Conservation (phyloP, 2,797 vertebrate genomes). For the Melanotaenia boesemani region DNA sequence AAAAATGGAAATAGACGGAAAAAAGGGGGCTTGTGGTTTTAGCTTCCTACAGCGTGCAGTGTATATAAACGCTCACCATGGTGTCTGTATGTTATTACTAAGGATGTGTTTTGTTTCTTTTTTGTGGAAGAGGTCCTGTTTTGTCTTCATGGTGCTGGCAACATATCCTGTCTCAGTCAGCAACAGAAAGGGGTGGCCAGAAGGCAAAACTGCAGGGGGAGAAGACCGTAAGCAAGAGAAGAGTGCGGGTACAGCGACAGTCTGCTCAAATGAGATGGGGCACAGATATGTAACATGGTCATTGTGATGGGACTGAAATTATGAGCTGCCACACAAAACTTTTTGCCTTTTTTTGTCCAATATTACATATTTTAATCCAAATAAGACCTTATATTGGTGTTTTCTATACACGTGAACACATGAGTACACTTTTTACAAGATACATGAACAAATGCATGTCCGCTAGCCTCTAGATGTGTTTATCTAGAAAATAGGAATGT, state of each 20-base stretch:
- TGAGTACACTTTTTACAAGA: too few species aligned
- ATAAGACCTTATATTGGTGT: slow-evolving; percentile 3
- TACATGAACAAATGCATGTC: neutral
- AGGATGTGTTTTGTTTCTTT: slow-evolving; percentile 68
- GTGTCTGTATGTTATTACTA: slow-evolving; percentile 63
- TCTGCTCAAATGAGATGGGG: slow-evolving; percentile 60
- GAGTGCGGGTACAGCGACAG: slow-evolving; percentile 38
- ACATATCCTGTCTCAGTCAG: slow-evolving; percentile 74
- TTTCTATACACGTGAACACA: slow-evolving; percentile 3
- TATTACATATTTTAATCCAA: slow-evolving; percentile 21
- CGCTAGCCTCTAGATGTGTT: neutral
- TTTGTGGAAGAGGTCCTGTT: slow-evolving; percentile 67
- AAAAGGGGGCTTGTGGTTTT: slow-evolving; percentile 31
- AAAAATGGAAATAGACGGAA: slow-evolving; percentile 27
- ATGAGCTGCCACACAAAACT: slow-evolving; percentile 49
- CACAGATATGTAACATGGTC: slow-evolving; percentile 51
- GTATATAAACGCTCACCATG: slow-evolving; percentile 44
- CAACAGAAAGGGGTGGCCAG: slow-evolving; percentile 75
- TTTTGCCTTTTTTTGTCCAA: slow-evolving; percentile 19
- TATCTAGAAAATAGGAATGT: neutral
- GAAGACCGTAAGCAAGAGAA: slow-evolving; percentile 53
- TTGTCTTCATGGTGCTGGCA: slow-evolving; percentile 69
- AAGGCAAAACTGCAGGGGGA: slow-evolving; percentile 77
- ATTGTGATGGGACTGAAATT: slow-evolving; percentile 61
- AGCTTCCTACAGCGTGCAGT: slow-evolving; percentile 13